Evolutionary conservation across 1,140 invertebrate species (phyloP).

Genomic region (Bicyclus anynana): DNA sequence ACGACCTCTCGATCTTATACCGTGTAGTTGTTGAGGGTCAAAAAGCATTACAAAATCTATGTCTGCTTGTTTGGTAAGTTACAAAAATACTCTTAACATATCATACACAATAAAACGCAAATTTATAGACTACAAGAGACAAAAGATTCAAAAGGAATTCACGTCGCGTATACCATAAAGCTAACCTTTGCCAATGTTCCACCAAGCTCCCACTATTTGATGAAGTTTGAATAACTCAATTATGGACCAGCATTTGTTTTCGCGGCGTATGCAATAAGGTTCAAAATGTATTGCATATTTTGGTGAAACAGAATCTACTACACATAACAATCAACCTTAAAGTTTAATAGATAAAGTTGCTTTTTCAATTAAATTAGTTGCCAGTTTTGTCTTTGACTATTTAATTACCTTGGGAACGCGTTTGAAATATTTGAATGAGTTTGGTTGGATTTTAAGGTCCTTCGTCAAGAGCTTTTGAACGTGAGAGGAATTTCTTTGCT

Average conservation of each 20-base stretch:
- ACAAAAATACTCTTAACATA: too few relatives aligned
- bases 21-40: too few relatives aligned
- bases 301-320: neutral
- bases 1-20: too few relatives aligned
- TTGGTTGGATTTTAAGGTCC: slow-evolving; percentile 6
- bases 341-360: neutral
- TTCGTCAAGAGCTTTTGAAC: slow-evolving; percentile 3
- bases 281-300: neutral
- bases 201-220: neutral
- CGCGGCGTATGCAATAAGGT: neutral
- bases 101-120: too few relatives aligned
- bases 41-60: too few relatives aligned
- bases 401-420: slow-evolving; percentile 7
- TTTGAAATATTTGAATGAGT: slow-evolving; percentile 9
- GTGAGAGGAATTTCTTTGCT: neutral
- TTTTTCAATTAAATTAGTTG: neutral
- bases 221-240: slow-evolving; percentile 4
- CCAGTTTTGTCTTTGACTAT: slow-evolving; percentile 2
- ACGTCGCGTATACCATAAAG: neutral
- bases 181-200: neutral
- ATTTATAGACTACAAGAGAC: neutral
- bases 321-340: neutral
- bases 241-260: neutral
- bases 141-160: neutral
- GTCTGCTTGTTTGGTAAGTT: too few relatives aligned